Conservation (phyloP, 2,888 invertebrate genomes). For the Exephanes ischioxanthus region DNA sequence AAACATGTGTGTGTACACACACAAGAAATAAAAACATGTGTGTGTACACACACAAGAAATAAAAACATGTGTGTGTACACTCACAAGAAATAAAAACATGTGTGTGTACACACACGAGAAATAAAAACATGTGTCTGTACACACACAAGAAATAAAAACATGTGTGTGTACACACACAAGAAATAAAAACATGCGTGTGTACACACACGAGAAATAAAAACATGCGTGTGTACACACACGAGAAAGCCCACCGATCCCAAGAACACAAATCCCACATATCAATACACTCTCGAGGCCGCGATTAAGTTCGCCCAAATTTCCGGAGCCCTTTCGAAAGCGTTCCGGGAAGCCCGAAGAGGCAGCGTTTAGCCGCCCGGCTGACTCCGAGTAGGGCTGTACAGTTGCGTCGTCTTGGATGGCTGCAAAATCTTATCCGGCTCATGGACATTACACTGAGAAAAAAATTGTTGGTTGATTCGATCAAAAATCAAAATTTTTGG, state of each 20-base stretch:
- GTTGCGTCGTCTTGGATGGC: too few relatives aligned
- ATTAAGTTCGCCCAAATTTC: conserved; percentile 51
- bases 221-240: neutral
- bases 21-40: conserved; percentile 38
- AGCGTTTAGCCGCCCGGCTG: conserved; percentile 15
- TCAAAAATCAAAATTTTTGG: too few relatives aligned
- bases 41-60: too few relatives aligned
- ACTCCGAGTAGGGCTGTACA: neutral
- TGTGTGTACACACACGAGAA: too few relatives aligned
- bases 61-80: conserved; percentile 30
- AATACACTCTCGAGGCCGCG: conserved; percentile 38
- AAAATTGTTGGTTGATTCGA: too few relatives aligned
- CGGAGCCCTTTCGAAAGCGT: conserved; percentile 37
- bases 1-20: conserved; percentile 15
- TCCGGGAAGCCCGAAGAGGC: conserved; percentile 31
- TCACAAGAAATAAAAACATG: conserved; percentile 45
- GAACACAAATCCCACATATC: conserved; percentile 29
- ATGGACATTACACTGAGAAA: too few relatives aligned
- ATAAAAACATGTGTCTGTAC: conserved; percentile 28
- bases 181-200: conserved; percentile 28
- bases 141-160: too few relatives aligned
- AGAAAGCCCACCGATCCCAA: neutral
- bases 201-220: too few relatives aligned
- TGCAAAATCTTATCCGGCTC: too few relatives aligned
- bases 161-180: too few relatives aligned